Conservation (phyloP, 2,888 invertebrate genomes). For the Odontothrips loti region DNA sequence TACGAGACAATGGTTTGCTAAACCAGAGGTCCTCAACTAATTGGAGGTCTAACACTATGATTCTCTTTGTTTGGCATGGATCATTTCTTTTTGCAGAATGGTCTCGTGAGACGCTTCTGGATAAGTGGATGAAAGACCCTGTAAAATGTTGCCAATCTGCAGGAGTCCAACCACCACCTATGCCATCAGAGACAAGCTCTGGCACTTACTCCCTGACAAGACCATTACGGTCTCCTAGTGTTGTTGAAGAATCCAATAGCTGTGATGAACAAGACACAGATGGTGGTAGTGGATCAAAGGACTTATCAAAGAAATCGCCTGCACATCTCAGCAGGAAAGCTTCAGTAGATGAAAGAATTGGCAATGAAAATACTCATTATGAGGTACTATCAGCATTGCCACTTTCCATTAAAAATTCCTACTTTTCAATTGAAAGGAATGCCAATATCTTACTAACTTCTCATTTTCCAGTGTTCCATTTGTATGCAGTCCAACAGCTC, state of each 20-base stretch:
- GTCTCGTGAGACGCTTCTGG: slow-evolving; percentile 61
- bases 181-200: slow-evolving; percentile 42
- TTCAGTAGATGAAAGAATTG: not conserved
- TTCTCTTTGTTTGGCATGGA: not conserved
- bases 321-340: not conserved
- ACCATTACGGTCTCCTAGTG: not conserved
- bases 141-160: slow-evolving; percentile 60
- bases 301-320: not conserved
- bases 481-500: slow-evolving; percentile 52
- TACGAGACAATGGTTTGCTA: slow-evolving; percentile 59
- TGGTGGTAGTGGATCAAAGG: not conserved
- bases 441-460: not conserved
- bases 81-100: slow-evolving; percentile 53
- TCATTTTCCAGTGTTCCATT: slow-evolving; percentile 55
- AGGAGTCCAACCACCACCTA: slow-evolving; percentile 60
- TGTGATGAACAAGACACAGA: slow-evolving; percentile 11
- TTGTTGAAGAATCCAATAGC: not conserved
- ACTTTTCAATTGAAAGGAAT: not conserved
- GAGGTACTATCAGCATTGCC: not conserved
- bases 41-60: not conserved
- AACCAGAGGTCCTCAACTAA: not conserved
- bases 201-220: not conserved
- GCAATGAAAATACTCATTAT: not conserved
- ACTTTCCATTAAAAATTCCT: not conserved
- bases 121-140: slow-evolving; percentile 65